Conservation (phyloP, 2,888 invertebrate species). For the Torymus aiolomorphi region DNA sequence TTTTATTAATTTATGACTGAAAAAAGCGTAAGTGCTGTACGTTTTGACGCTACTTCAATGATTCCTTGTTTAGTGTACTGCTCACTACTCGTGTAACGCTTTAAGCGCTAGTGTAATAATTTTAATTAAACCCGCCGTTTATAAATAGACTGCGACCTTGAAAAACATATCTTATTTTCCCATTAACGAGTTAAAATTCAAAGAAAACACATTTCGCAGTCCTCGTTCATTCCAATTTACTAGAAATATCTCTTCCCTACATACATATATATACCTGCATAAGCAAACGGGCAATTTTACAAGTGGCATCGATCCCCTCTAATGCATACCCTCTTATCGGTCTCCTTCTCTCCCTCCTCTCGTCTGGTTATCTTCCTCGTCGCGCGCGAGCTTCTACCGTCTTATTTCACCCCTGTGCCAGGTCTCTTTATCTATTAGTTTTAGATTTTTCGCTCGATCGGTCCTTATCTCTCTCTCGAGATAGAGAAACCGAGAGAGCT, state of each 20-base stretch:
- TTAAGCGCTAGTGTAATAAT: too few species aligned
- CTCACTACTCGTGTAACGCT: too few species aligned
- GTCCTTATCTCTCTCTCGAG: too few species aligned
- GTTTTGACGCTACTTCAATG: too few species aligned
- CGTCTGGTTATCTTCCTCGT: constrained; percentile 46
- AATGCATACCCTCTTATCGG: constrained; percentile 33
- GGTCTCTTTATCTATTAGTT: constrained; percentile 36
- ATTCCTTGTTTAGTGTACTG: too few species aligned
- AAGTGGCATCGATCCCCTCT: constrained; percentile 39
- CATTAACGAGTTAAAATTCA: too few species aligned
- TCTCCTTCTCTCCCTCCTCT: constrained; percentile 29
- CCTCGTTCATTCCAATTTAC: neutral
- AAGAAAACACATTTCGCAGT: neutral
- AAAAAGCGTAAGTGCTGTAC: too few species aligned
- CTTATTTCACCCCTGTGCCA: constrained; percentile 15
- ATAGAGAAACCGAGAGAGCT: too few species aligned
- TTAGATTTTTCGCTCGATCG: constrained; percentile 30
- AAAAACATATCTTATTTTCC: too few species aligned
- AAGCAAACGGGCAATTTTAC: constrained; percentile 41
- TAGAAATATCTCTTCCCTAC: neutral
- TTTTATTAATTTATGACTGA: too few species aligned
- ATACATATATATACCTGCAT: neutral
- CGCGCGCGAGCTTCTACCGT: constrained; percentile 1
- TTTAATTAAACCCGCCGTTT: too few species aligned
- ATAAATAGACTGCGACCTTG: too few species aligned